Evolutionary conservation across 1,140 invertebrate genomes (phyloP).

Genomic region (Lordiphosa collinella): DNA sequence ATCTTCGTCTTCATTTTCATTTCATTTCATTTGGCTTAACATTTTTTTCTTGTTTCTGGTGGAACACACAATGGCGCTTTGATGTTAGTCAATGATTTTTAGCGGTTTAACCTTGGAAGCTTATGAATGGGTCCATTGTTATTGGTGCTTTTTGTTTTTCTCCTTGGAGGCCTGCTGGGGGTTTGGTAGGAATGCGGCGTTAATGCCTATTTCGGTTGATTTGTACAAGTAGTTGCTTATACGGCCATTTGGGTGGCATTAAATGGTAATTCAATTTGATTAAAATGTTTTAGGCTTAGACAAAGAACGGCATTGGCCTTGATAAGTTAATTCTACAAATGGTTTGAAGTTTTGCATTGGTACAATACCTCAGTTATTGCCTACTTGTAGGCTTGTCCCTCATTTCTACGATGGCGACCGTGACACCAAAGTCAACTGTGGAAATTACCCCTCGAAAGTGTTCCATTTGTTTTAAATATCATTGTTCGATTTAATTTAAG

Average conservation of each 20-base stretch:
- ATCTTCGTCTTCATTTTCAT: constrained; percentile 50
- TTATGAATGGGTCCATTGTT: constrained; percentile 67
- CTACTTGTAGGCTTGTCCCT: too few relatives aligned
- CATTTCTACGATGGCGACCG: too few relatives aligned
- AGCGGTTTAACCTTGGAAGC: constrained; percentile 68
- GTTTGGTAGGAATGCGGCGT: constrained; percentile 9
- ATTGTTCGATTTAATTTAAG: too few relatives aligned
- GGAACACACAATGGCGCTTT: constrained; percentile 43
- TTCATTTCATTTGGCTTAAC: constrained; percentile 53
- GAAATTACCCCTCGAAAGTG: too few relatives aligned
- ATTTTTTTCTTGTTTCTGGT: constrained; percentile 26
- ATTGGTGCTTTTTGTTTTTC: background rate
- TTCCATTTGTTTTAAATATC: too few relatives aligned
- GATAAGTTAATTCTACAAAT: background rate
- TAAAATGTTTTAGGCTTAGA: constrained; percentile 20
- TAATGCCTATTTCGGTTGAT: constrained; percentile 31
- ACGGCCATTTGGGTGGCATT: constrained; percentile 35
- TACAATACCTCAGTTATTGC: too few relatives aligned
- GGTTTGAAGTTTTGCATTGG: too few relatives aligned
- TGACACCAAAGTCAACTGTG: too few relatives aligned
- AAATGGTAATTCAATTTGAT: constrained; percentile 56
- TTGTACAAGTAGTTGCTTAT: constrained; percentile 26
- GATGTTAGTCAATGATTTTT: constrained; percentile 75
- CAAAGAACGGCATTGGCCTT: too few relatives aligned
- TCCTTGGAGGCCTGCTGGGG: too few relatives aligned